A percentile compares a stretch with the other conserved stretches of the same genome.
Evolutionary conservation across 2,888 invertebrate genomes (phyloP).

Genomic region (Plagiodera versicolora): DNA sequence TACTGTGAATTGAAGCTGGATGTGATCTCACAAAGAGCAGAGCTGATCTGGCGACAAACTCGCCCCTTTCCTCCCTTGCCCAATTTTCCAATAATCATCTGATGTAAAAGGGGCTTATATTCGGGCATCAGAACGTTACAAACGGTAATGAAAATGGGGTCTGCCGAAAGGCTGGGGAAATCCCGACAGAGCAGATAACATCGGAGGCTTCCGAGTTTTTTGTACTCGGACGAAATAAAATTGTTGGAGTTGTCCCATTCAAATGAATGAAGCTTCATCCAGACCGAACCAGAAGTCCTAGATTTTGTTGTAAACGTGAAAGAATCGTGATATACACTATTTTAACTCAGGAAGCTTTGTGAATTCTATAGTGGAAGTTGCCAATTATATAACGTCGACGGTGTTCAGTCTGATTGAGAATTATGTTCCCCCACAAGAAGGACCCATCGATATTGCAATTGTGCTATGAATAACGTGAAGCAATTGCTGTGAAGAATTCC

Average conservation of each 20-base stretch:
- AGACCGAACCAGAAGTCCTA: conserved; percentile 22
- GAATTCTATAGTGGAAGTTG: no score
- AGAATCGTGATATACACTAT: no score
- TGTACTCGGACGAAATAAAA: conserved; percentile 53
- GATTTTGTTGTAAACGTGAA: conserved; percentile 20
- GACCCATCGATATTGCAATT: no score
- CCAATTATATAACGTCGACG: no score
- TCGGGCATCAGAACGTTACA: conserved; percentile 41
- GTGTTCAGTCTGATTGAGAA: no score
- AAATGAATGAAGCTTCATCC: conserved; percentile 48
- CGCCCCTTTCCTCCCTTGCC: conserved; percentile 5
- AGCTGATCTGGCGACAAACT: conserved; percentile 8
- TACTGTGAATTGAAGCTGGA: not conserved
- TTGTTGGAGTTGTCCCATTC: conserved; percentile 52
- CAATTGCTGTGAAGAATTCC: no score
- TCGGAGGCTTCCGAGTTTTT: conserved; percentile 50
- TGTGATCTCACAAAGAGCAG: not conserved
- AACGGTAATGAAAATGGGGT: conserved; percentile 50
- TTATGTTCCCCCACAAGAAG: no score
- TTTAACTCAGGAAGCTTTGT: no score
- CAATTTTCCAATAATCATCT: conserved; percentile 23
- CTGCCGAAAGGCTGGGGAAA: conserved; percentile 40
- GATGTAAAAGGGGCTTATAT: conserved; percentile 16
- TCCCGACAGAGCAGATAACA: conserved; percentile 43
- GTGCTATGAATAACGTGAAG: no score